phyloP scores from a whole-genome alignment of 2,797 vertebrate genomes.

The Argentina silus region DNA sequence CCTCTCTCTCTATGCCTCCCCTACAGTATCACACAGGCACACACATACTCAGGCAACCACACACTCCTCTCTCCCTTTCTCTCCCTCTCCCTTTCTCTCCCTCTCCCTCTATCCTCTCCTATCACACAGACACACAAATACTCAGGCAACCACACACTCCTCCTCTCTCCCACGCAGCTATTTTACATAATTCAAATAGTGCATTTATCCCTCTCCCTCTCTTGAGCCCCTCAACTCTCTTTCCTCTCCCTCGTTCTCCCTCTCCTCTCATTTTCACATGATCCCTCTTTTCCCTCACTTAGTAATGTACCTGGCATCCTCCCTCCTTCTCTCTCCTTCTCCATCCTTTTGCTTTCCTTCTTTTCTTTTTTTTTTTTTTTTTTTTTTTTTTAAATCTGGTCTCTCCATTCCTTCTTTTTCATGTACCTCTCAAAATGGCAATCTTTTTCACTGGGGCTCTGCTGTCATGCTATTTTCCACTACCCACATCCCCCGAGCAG shows the following conservation, averaged over 20 bases:
- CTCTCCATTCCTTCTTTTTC: constrained; percentile 29
- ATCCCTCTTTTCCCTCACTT: constrained; percentile 17
- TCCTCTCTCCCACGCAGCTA: constrained; percentile 70
- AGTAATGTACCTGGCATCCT: constrained; percentile 36
- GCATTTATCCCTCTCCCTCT: constrained; percentile 70
- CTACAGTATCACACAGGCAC: neutral
- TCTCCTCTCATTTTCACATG: constrained; percentile 21
- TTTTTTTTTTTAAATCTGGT: constrained; percentile 36
- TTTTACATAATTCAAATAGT: constrained; percentile 79
- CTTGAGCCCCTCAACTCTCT: constrained; percentile 42
- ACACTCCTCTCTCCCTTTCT: constrained; percentile 11
- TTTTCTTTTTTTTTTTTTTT: constrained; percentile 41
- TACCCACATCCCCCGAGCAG: constrained; percentile 32
- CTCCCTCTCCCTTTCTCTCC: constrained; percentile 22
- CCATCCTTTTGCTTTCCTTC: constrained; percentile 48
- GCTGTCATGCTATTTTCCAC: constrained; percentile 48
- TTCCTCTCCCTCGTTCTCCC: constrained; percentile 14
- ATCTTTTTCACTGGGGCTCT: constrained; percentile 42
- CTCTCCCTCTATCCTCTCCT: constrained; percentile 31
- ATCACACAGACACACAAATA: constrained; percentile 44
- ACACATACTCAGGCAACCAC: neutral
- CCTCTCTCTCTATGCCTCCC: constrained; percentile 31
- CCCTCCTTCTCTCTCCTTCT: constrained; percentile 42
- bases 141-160: constrained; percentile 45
- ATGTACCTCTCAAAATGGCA: constrained; percentile 56